Percentiles rank a stretch among this genome's conserved stretches.
phyloP scores from a whole-genome alignment of 2,888 invertebrate genomes.

The Bombylius major region DNA sequence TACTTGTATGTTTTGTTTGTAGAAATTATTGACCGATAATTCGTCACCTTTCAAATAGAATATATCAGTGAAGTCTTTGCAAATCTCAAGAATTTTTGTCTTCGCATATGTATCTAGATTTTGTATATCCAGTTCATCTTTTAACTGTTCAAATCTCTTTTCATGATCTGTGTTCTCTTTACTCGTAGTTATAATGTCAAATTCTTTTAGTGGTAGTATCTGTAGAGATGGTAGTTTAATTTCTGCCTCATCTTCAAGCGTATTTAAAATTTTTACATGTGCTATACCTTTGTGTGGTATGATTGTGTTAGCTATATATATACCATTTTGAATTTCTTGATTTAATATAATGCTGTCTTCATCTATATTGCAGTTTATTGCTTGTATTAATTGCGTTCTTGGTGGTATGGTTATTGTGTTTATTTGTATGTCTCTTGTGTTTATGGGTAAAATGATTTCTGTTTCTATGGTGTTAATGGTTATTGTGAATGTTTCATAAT shows the following conservation, averaged over 20 bases:
- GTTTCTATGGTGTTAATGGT: background rate
- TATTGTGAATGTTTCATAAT: conserved; percentile 2
- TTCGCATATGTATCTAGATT: background rate
- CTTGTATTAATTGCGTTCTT: background rate
- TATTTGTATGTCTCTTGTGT: background rate
- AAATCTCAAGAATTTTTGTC: background rate
- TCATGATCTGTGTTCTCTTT: background rate
- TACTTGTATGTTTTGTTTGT: background rate
- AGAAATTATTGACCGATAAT: background rate
- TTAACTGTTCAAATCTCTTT: background rate
- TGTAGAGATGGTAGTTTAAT: too few species aligned
- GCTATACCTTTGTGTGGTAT: conserved; percentile 1
- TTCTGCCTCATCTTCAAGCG: too few species aligned
- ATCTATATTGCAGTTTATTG: background rate
- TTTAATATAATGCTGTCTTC: conserved; percentile 6
- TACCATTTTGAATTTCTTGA: conserved; percentile 1
- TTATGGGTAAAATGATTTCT: background rate
- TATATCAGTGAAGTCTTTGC: background rate
- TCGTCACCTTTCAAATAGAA: background rate
- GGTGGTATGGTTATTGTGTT: conserved; percentile 1
- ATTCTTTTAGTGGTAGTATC: too few species aligned
- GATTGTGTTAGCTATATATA: background rate
- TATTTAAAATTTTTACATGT: background rate
- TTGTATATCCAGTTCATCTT: background rate
- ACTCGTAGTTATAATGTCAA: too few species aligned